Evolutionary conservation across 2,888 invertebrate genomes (phyloP).

Genomic region (Morpho achilles): DNA sequence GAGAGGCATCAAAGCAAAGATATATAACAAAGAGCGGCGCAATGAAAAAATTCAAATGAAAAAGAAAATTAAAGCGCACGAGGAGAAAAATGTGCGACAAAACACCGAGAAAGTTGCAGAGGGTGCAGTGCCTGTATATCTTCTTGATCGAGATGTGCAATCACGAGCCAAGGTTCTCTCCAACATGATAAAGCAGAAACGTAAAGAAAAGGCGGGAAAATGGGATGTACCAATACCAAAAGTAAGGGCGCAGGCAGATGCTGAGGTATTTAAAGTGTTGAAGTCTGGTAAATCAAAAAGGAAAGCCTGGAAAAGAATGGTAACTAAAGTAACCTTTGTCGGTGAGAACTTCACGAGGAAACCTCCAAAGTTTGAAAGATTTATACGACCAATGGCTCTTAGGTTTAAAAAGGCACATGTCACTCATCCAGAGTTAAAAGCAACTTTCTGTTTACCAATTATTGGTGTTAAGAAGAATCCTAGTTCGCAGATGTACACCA

Average conservation of each 20-base stretch:
- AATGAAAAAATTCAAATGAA: constrained; percentile 99
- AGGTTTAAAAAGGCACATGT: constrained; percentile 99
- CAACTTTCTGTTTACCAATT: constrained; percentile 97
- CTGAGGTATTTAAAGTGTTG: constrained; percentile 97
- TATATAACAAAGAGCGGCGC: constrained; percentile 97
- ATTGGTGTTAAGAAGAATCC: constrained; percentile 99
- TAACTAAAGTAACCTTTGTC: constrained; percentile 98
- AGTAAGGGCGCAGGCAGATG: constrained; percentile 97
- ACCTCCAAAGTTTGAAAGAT: constrained; percentile 99
- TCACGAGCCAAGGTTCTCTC: constrained; percentile 96
- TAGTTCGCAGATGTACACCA: constrained; percentile 97
- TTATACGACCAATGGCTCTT: constrained; percentile 98
- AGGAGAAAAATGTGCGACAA: constrained; percentile 94
- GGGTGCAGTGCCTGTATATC: constrained; percentile 96
- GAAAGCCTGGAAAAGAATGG: constrained; percentile 99
- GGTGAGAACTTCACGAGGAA: constrained; percentile 99
- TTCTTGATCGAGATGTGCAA: constrained; percentile 98
- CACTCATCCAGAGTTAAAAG: constrained; percentile 99
- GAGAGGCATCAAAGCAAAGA: constrained; percentile 97
- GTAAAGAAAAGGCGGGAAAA: constrained; percentile 99
- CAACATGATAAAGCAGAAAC: constrained; percentile 99
- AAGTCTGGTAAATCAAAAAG: constrained; percentile 94
- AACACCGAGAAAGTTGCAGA: constrained; percentile 91
- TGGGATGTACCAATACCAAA: constrained; percentile 99
- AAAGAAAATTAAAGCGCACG: constrained; percentile 98